Evolutionary conservation across 2,888 invertebrate species (phyloP), one percentile per base, ranked within the genome.

Genomic region (Lepidocyrtinus sp.): DNA sequence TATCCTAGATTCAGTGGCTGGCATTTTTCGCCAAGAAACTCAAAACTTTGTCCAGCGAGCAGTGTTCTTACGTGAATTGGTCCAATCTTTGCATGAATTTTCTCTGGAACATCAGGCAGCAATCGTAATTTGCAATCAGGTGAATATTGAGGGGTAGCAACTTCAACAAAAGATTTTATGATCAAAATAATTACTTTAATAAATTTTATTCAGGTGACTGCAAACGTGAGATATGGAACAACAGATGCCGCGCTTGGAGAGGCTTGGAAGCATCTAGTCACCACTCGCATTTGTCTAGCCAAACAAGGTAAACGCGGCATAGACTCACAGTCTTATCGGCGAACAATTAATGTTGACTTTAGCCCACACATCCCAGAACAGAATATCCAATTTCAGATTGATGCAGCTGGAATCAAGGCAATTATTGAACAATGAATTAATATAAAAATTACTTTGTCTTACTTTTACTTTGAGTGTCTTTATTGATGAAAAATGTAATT

Each of bases 1-100:
- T 74, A 88, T 95, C 7, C 90, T 95, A 19, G 95, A 95, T 88
- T 94, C 94, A 0, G 92, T 95, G 80, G 93, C 94, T 12, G 94
- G 93, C 0, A 89, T 93, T 27, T 94, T 93, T 88, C 90, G 93
- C 27, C 88, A 89, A 73, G 91, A 91, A 80, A 89, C 90, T 69
- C 89, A 89, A n/a, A 89, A 90, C 72, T 88, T 79, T 19, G 64
- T 27, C 21, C 88, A 90, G 85, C 89, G 93, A 85, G 91, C 92
- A 1, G 89, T 90, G 61, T 91, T 91, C 81, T 90, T 93, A 86
- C 89, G 91, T 75, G 88, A 88, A 75, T 88, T 94, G 83, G 92
- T 91, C 0, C 88, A 89, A 50, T 88, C 89, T 63, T 88, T 95
- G 59, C 91, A 92, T 67, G 88, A 89, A 75, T 88, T 93, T 65